Evolutionary conservation across 1,140 invertebrate species (phyloP), one percentile per base, ranked within the genome.

Genomic region (Hypothenemus hampei): DNA sequence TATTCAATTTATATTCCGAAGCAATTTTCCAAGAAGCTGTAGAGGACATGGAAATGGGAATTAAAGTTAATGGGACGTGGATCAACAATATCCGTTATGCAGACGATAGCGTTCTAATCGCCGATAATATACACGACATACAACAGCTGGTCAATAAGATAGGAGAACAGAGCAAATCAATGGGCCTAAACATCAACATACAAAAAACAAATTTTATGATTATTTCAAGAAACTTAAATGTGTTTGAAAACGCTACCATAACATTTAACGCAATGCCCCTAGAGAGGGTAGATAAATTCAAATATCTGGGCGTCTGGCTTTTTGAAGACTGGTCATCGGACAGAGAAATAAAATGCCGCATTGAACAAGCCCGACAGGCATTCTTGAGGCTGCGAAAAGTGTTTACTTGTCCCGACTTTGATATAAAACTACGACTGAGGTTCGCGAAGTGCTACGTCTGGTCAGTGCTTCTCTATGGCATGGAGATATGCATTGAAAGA

Each of bases 191-290:
- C n/a, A n/a, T n/a, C n/a, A n/a, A n/a, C n/a, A n/a, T n/a, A n/a
- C n/a, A n/a, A n/a, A n/a, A n/a, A n/a, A n/a, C 36, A 39, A 39
- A 39, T 7, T 39, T 13, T 39, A 39, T 39, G 40, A 43, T 43
- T 43, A 43, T 19, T 15, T 43, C 8, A 6, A 43, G 22, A 21
- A 21, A 43, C 19, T 11, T 43, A 15, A 43, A 19, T 19, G 20
- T 39, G 15, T 8, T 43, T 19, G 40, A 43, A 43, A 43, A 43
- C 40, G 6, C 40, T 16, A 15, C 4, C 10, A 15, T 43, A 21
- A 43, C 40, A 10, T 1, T 43, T 43, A 21, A 43, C 18, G 40
- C 18, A 43, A 43, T 43, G 40, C 19, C 1, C 5, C 5, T 39
- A 39, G 36, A 39, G 13, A 39, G 36, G 13, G 36, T 39, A 7